Conservation (phyloP, 2,797 vertebrate species). For the Galago senegalensis region DNA sequence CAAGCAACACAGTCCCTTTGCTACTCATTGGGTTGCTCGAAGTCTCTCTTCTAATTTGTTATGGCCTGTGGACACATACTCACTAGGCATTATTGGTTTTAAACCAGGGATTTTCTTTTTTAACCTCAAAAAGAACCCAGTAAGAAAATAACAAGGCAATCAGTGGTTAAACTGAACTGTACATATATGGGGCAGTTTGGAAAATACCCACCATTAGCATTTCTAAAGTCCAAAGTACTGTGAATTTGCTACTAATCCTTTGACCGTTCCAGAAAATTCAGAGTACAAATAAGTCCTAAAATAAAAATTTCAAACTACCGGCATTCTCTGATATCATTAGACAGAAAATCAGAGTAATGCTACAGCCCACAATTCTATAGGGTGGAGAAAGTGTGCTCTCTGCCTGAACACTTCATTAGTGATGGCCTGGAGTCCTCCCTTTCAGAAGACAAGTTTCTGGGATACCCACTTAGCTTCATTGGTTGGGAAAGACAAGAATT, state of each 20-base stretch:
- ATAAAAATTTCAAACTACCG: conserved; percentile 68
- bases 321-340: conserved; percentile 61
- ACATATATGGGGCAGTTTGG: conserved; percentile 51
- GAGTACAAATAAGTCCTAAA: conserved; percentile 51
- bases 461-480: conserved; percentile 74
- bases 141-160: conserved; percentile 85
- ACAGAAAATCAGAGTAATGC: conserved; percentile 75
- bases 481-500: conserved; percentile 77
- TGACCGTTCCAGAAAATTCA: conserved; percentile 72
- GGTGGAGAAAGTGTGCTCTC: conserved; percentile 66
- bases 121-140: conserved; percentile 78
- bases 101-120: conserved; percentile 59
- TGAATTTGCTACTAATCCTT: conserved; percentile 46
- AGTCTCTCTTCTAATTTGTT: conserved; percentile 50
- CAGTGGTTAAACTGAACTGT: conserved; percentile 81
- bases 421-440: conserved; percentile 60
- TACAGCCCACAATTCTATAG: conserved; percentile 67
- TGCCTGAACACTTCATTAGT: conserved; percentile 49
- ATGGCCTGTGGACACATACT: conserved; percentile 25
- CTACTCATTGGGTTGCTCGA: not conserved
- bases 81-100: conserved; percentile 69
- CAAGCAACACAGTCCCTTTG: conserved; percentile 37
- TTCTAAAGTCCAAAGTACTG: conserved; percentile 55
- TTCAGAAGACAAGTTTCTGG: conserved; percentile 64
- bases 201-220: conserved; percentile 60